Evolutionary conservation across 2,113 vertebrate species (phyloP).

Genomic region (Candoia aspera): DNA sequence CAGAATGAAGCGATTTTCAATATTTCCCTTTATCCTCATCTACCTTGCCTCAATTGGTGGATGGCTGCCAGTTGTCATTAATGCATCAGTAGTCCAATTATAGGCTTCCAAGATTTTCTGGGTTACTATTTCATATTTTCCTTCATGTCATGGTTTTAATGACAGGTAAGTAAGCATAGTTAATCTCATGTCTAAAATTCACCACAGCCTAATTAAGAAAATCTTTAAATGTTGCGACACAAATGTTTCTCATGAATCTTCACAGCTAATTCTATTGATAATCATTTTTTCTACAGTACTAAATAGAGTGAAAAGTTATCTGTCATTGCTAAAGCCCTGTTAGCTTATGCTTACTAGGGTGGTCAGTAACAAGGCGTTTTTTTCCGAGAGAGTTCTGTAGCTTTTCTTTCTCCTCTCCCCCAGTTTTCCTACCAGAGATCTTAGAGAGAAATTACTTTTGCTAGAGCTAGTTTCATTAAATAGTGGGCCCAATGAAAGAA

Average conservation of each 20-base stretch:
- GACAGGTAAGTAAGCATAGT: neutral
- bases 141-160: neutral
- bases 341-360: neutral
- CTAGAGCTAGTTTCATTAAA: neutral
- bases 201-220: neutral
- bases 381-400: neutral
- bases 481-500: neutral
- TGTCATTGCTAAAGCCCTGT: neutral
- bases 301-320: neutral
- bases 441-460: neutral
- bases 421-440: neutral
- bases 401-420: neutral
- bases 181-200: neutral
- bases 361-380: neutral
- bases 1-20: neutral
- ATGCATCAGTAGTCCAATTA: neutral
- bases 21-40: neutral
- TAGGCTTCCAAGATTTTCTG: neutral
- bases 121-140: neutral
- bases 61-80: neutral
- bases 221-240: neutral
- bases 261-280: neutral
- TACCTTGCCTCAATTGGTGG: neutral
- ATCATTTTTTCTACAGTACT: neutral
- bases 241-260: neutral